Percentiles rank a stretch among this genome's conserved stretches.
These are phyloP conservation scores for Sebastes aleutianus DNA, from an alignment of 2,797 vertebrate species.

Conservation along the genomic window DNA sequence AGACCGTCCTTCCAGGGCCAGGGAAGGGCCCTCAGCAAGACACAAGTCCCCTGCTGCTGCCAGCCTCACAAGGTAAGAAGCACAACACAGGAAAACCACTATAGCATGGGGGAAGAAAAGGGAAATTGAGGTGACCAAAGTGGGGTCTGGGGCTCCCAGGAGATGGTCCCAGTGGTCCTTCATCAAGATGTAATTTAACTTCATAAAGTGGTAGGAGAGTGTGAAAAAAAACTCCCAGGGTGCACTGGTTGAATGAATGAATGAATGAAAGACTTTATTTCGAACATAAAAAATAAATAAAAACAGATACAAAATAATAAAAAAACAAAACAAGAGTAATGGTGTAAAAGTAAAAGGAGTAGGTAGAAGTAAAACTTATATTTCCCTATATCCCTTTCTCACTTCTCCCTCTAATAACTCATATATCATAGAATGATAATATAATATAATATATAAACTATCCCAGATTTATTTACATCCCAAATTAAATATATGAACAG, in stretches of 20 bases:
- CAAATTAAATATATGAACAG: no score
- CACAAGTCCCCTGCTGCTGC: conserved; percentile 71
- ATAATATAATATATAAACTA: no score
- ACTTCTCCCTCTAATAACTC: no score
- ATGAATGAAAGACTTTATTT: no score
- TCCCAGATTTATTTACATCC: no score
- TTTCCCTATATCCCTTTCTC: no score
- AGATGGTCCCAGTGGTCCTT: not conserved
- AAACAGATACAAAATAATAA: no score
- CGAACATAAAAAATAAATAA: no score
- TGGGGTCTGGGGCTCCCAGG: not conserved
- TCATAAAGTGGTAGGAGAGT: not conserved
- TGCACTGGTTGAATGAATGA: not conserved
- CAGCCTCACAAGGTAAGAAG: conserved; percentile 71
- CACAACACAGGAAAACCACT: not conserved
- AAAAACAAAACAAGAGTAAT: no score
- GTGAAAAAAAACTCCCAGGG: not conserved
- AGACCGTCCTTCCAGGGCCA: conserved; percentile 84
- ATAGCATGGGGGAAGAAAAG: not conserved
- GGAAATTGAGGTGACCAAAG: not conserved
- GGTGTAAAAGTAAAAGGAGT: no score
- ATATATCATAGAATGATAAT: no score
- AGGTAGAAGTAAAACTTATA: no score
- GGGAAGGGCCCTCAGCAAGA: conserved; percentile 78
- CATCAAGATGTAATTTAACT: not conserved